These are phyloP conservation scores for Drosophila sturtevanti DNA, from an alignment of 1,140 invertebrate species.

Conservation along the genomic window DNA sequence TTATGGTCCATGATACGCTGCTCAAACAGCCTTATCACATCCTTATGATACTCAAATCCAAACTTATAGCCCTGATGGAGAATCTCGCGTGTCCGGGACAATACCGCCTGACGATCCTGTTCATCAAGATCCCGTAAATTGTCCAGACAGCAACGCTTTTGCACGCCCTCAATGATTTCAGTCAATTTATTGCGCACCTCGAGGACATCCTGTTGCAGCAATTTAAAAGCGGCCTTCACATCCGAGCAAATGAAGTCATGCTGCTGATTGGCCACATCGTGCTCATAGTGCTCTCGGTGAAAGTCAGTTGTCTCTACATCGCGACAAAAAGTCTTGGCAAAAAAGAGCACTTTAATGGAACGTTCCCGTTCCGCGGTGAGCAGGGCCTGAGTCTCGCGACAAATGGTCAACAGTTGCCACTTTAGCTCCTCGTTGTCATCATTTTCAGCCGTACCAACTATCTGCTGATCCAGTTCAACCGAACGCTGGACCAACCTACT, in stretches of 20 bases:
- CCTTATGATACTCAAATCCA: slow-evolving; percentile 95
- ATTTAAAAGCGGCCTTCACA: slow-evolving; percentile 86
- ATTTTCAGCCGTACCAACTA: slow-evolving; percentile 58
- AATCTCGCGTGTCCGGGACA: slow-evolving; percentile 89
- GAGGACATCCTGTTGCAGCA: slow-evolving; percentile 86
- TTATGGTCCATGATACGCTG: slow-evolving; percentile 76
- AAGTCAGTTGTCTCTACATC: slow-evolving; percentile 86
- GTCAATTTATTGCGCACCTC: slow-evolving; percentile 86
- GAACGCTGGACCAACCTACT: slow-evolving; percentile 68
- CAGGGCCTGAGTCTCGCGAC: slow-evolving; percentile 90
- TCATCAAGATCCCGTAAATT: slow-evolving; percentile 84
- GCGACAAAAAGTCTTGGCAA: slow-evolving; percentile 90
- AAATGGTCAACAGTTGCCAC: slow-evolving; percentile 85
- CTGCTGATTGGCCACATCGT: slow-evolving; percentile 75
- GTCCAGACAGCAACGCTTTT: slow-evolving; percentile 84
- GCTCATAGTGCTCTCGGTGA: slow-evolving; percentile 82
- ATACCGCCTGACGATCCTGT: slow-evolving; percentile 83
- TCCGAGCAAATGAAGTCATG: slow-evolving; percentile 83
- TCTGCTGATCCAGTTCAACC: slow-evolving; percentile 68
- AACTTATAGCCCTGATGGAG: slow-evolving; percentile 94
- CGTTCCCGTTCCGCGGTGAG: slow-evolving; percentile 91
- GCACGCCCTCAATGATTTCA: slow-evolving; percentile 86
- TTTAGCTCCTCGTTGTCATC: slow-evolving; percentile 73
- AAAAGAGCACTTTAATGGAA: slow-evolving; percentile 89
- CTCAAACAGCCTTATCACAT: slow-evolving; percentile 87